Evolutionary conservation across 2,797 vertebrate species (phyloP).

Genomic region (Eospalax fontanierii): DNA sequence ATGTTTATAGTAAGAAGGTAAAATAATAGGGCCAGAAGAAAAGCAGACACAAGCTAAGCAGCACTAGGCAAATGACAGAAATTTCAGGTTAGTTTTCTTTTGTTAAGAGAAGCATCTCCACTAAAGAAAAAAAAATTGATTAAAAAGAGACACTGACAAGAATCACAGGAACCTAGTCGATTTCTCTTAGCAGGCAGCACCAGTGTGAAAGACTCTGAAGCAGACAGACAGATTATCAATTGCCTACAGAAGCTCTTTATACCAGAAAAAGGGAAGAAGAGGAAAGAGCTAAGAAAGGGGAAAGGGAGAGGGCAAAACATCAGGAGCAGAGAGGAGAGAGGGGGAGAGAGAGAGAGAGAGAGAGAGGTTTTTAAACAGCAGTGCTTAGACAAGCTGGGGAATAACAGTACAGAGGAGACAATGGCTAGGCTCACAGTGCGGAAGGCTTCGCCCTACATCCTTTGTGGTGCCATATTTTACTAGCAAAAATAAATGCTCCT

Average conservation of each 20-base stretch:
- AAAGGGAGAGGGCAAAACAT: background rate
- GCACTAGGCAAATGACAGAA: conserved; percentile 62
- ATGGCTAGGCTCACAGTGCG: conserved; percentile 27
- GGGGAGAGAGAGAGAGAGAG: conserved; percentile 63
- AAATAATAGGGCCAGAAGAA: background rate
- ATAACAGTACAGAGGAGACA: conserved; percentile 48
- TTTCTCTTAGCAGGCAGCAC: conserved; percentile 82
- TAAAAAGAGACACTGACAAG: conserved; percentile 79
- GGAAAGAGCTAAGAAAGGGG: conserved; percentile 36
- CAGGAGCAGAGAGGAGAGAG: conserved; percentile 57
- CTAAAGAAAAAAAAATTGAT: conserved; percentile 82
- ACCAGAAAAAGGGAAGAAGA: conserved; percentile 68
- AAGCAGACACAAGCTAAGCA: conserved; percentile 5
- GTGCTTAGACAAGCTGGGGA: conserved; percentile 60
- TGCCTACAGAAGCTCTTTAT: conserved; percentile 84
- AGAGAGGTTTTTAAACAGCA: conserved; percentile 58
- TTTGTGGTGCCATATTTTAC: conserved; percentile 35
- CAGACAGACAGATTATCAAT: conserved; percentile 85
- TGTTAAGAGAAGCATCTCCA: conserved; percentile 72
- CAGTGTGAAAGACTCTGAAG: conserved; percentile 83
- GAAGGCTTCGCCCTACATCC: background rate
- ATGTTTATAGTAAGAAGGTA: conserved; percentile 61
- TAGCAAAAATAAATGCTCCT: conserved; percentile 48
- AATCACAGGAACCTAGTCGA: conserved; percentile 84
- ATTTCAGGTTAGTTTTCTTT: conserved; percentile 77